Conservation (phyloP, 2,888 invertebrate species). For the Cryptosula pallasiana region DNA sequence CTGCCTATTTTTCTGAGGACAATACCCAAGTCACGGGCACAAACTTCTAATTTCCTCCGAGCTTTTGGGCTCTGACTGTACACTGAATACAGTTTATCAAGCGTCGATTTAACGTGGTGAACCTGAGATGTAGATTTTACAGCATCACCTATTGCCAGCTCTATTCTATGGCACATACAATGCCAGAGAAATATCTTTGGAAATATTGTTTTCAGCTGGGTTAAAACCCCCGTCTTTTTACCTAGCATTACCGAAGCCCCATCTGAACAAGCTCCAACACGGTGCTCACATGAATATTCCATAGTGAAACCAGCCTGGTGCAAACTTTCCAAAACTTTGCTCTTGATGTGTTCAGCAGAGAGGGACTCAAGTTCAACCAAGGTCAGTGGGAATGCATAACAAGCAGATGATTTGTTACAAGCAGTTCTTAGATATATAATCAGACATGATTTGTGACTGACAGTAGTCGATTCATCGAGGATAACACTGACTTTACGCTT, state of each 20-base stretch:
- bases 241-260: not conserved
- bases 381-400: not conserved
- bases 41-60: not conserved
- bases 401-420: not conserved
- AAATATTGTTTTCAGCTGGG: not conserved
- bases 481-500: not conserved
- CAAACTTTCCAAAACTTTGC: not conserved
- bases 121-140: not conserved
- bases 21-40: not conserved
- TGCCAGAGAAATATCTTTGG: not conserved
- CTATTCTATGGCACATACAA: not conserved
- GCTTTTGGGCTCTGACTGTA: slow-evolving; percentile 16
- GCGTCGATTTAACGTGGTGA: not conserved
- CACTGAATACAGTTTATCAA: not conserved
- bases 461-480: not conserved
- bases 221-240: not conserved
- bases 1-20: not conserved
- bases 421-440: not conserved
- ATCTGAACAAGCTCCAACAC: not conserved
- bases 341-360: not conserved
- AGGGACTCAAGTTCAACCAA: not conserved
- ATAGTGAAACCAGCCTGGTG: not conserved
- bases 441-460: not conserved
- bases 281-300: not conserved
- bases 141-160: slow-evolving; percentile 9